A percentile compares a stretch with the other conserved stretches of the same genome.
Evolutionary conservation across 2,888 invertebrate species (phyloP).

Genomic region (Leucoma salicis): DNA sequence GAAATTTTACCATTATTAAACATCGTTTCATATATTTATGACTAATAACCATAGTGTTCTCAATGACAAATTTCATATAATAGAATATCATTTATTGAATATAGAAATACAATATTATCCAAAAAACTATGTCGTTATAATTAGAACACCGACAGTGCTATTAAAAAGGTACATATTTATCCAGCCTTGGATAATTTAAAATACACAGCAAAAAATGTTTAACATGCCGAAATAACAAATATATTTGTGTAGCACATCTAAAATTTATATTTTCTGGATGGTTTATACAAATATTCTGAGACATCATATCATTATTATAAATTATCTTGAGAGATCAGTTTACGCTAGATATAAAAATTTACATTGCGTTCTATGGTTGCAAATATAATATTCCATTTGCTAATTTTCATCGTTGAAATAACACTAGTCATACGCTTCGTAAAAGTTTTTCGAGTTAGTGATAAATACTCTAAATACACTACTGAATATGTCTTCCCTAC

Average conservation of each 20-base stretch:
- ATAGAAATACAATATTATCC: conserved; percentile 81
- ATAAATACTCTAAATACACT: conserved; percentile 72
- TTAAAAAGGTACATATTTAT: conserved; percentile 64
- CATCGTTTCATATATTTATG: conserved; percentile 74
- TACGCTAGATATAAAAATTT: conserved; percentile 79
- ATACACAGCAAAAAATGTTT: conserved; percentile 61
- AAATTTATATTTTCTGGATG: conserved; percentile 72
- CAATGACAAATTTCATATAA: conserved; percentile 78
- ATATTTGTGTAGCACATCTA: conserved; percentile 65
- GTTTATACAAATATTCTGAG: conserved; percentile 78
- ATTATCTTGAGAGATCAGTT: conserved; percentile 81
- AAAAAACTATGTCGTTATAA: conserved; percentile 76
- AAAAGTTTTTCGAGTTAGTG: conserved; percentile 58
- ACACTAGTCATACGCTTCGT: conserved; percentile 66
- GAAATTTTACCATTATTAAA: conserved; percentile 75
- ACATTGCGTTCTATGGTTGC: conserved; percentile 73
- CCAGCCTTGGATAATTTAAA: conserved; percentile 66
- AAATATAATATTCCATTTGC: conserved; percentile 58
- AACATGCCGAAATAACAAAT: conserved; percentile 62
- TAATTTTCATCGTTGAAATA: conserved; percentile 64
- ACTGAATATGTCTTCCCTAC: conserved; percentile 68
- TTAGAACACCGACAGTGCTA: conserved; percentile 77
- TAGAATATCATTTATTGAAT: conserved; percentile 80
- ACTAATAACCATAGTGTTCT: conserved; percentile 74
- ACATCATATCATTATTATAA: conserved; percentile 76